Evolutionary conservation across 2,113 vertebrate species (phyloP), one percentile per base, ranked within the genome.

Genomic region (Genyomyrus donnyi): DNA sequence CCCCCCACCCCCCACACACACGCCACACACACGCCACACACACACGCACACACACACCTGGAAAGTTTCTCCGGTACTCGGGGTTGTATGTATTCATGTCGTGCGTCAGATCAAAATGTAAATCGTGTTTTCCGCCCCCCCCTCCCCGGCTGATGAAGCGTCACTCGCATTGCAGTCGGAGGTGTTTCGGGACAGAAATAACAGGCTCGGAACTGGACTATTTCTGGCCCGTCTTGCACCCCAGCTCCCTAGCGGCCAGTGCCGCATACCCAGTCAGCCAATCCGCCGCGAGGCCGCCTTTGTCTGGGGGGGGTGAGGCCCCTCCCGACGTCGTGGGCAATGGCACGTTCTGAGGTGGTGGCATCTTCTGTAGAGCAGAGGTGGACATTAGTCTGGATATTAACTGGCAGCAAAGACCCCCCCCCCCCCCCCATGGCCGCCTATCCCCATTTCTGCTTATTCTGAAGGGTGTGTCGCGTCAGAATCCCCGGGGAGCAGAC

Each of bases 241-340:
- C 39, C 17, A 62, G 86, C 24, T 66, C 80, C 48, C 87, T 74
- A 87, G 87, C 31, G 46, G 80, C 58, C 45, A 89, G 90, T 91
- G 88, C 92, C 42, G 89, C 90, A 46, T 91, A 88, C 90, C 92
- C 92, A 92, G 90, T 92, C 91, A 92, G 91, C 88, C 31, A 49
- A 49, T 49, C 48, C 48, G 48, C 10, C 8, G 17, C 17, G 35
- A 21, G 35, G 11, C 17, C 13, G 17, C 15, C 19, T 83, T 42
- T 42, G 39, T 39, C 31, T 31, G 35, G 31, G 4, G 31, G 66
- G 66, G 10, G 10, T 0, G 27, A 31, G 66, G 27, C 27, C 10
- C 31, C 31, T 15, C 35, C 66, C 11, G 3, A 4, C 21, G 3
- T 35, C 0, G 66, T 74, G 31, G 66, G 27, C 21, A 11, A 5